Evolutionary conservation across 2,888 invertebrate species (phyloP).

Genomic region (Drosophila lacicola): DNA sequence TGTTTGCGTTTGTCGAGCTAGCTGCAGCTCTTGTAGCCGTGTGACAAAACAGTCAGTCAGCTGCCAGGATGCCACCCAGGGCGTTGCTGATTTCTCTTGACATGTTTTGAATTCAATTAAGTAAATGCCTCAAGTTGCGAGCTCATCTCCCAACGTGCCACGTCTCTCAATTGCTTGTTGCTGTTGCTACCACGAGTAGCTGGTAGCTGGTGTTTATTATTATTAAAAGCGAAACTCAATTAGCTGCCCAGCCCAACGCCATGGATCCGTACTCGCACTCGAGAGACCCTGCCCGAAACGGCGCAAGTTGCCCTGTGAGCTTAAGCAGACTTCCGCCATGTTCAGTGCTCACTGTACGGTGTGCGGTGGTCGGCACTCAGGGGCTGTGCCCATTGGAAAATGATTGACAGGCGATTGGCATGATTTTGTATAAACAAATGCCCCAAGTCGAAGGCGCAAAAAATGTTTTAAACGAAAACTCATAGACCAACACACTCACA

Average conservation of each 20-base stretch:
- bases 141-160: conserved; percentile 34
- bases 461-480: conserved; percentile 46
- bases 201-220: conserved; percentile 69
- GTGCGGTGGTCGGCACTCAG: conserved; percentile 12
- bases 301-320: conserved; percentile 56
- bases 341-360: conserved; percentile 32
- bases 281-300: conserved; percentile 13
- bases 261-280: conserved; percentile 14
- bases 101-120: conserved; percentile 78
- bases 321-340: conserved; percentile 80
- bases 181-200: conserved; percentile 16
- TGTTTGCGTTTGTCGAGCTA: conserved; percentile 67
- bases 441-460: conserved; percentile 49
- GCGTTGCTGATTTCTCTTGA: conserved; percentile 72
- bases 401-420: conserved; percentile 84
- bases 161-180: conserved; percentile 46
- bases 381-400: conserved; percentile 63
- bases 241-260: conserved; percentile 52
- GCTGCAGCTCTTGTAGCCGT: conserved; percentile 48
- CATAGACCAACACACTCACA: conserved; percentile 27
- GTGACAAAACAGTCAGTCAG: conserved; percentile 52
- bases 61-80: conserved; percentile 63
- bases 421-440: conserved; percentile 82
- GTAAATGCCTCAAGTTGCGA: conserved; percentile 54
- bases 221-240: conserved; percentile 78